phyloP scores from a whole-genome alignment of 2,888 invertebrate genomes.

The Leucozona laternaria region DNA sequence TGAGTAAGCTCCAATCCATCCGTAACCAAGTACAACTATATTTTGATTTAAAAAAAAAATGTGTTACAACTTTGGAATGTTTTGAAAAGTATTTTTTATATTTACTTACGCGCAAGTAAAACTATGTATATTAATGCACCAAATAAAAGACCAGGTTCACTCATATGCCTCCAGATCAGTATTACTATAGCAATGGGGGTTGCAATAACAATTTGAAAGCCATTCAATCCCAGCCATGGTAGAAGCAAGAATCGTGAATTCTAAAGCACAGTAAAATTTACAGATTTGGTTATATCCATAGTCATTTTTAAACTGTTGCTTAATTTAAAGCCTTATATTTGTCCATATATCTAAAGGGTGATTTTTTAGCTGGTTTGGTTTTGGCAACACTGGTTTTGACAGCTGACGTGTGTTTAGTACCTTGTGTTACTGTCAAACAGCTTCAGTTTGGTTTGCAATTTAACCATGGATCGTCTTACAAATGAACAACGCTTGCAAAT shows the following conservation, averaged over 20 bases:
- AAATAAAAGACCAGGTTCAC: background rate
- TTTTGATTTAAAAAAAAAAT: background rate
- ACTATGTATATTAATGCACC: background rate
- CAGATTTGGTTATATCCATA: too few relatives aligned
- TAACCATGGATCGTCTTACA: too few relatives aligned
- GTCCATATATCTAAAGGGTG: too few relatives aligned
- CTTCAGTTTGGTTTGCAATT: too few relatives aligned
- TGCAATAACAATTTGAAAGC: background rate
- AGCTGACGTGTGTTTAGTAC: too few relatives aligned
- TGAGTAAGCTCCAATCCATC: slow-evolving; percentile 17
- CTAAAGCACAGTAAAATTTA: background rate
- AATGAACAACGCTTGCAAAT: too few relatives aligned
- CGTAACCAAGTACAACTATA: background rate
- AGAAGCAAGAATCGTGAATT: background rate
- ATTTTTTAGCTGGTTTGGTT: too few relatives aligned
- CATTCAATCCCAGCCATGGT: background rate
- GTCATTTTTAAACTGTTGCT: too few relatives aligned
- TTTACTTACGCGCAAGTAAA: background rate
- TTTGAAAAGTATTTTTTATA: background rate
- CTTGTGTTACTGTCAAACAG: too few relatives aligned
- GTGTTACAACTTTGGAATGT: background rate
- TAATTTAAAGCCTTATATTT: too few relatives aligned
- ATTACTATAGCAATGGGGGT: background rate
- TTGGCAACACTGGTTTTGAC: too few relatives aligned
- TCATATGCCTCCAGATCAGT: background rate